Percentiles rank a stretch among this genome's conserved stretches.
Conservation (phyloP, 1,140 invertebrate genomes). For the Arion vulgaris region DNA sequence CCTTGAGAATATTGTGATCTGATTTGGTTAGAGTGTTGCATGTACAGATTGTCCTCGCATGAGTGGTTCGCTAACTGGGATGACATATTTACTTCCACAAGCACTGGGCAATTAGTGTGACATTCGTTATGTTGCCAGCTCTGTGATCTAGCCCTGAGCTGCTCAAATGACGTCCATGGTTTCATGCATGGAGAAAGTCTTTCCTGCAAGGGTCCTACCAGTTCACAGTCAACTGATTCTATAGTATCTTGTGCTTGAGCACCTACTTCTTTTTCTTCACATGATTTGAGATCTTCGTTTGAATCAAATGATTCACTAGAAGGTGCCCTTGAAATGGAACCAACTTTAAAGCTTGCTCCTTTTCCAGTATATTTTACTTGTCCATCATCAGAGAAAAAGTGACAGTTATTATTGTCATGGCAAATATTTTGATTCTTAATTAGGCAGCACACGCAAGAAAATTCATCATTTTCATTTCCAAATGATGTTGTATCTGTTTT, state of each 20-base stretch:
- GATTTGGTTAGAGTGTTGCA: neutral
- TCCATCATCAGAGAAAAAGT: neutral
- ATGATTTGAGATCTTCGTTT: neutral
- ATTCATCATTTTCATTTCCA: neutral
- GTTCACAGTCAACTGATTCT: neutral
- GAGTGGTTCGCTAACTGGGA: neutral
- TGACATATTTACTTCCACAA: neutral
- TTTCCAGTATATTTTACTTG: neutral
- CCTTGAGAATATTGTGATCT: neutral
- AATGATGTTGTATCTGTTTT: neutral
- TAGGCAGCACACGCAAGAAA: neutral
- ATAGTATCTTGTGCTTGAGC: neutral
- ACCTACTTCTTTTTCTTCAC: neutral
- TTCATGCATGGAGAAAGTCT: neutral
- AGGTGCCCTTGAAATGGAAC: neutral
- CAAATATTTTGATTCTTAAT: neutral
- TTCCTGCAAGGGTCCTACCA: neutral
- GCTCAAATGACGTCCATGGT: neutral
- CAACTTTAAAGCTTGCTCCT: neutral
- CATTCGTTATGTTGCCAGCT: too few relatives aligned
- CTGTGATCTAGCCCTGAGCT: neutral
- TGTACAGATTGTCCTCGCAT: neutral
- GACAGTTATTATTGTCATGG: neutral
- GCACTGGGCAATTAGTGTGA: neutral
- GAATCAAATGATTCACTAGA: neutral